These are phyloP conservation scores for Oncorhynchus masou DNA, from an alignment of 2,113 vertebrate genomes.

Conservation along the genomic window DNA sequence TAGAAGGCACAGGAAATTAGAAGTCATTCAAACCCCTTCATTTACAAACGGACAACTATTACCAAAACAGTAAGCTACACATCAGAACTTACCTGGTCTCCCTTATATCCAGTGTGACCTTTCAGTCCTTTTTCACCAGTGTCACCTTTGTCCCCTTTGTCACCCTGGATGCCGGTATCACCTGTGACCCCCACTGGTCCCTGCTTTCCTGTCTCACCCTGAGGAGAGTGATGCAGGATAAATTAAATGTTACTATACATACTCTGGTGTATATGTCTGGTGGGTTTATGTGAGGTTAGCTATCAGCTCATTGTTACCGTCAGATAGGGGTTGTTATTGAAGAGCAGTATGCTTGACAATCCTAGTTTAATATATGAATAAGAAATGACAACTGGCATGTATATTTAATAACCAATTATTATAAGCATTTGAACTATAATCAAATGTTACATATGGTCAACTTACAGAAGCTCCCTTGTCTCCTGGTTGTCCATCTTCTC, in stretches of 20 bases:
- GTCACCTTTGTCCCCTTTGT: conserved; percentile 70
- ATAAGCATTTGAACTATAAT: no score
- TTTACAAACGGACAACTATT: neutral
- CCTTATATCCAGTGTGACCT: conserved; percentile 77
- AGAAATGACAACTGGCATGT: no score
- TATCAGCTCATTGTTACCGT: no score
- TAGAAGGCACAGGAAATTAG: neutral
- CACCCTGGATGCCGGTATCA: conserved; percentile 68
- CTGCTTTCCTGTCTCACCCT: conserved; percentile 76
- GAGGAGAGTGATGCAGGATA: neutral
- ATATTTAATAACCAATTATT: no score
- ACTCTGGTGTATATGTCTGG: no score
- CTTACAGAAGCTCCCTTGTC: conserved; percentile 72
- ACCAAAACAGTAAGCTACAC: neutral
- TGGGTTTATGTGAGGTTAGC: no score
- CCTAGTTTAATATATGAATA: no score
- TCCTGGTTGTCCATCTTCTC: conserved; percentile 69
- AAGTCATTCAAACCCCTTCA: neutral
- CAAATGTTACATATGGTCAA: neutral
- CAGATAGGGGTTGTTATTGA: no score
- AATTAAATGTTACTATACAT: no score
- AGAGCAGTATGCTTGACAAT: no score
- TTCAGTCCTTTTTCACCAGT: conserved; percentile 70
- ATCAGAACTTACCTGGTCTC: conserved; percentile 67
- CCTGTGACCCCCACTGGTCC: conserved; percentile 70